These are phyloP conservation scores for Tyrannus savana DNA, from an alignment of 2,113 vertebrate genomes.

Conservation along the genomic window DNA sequence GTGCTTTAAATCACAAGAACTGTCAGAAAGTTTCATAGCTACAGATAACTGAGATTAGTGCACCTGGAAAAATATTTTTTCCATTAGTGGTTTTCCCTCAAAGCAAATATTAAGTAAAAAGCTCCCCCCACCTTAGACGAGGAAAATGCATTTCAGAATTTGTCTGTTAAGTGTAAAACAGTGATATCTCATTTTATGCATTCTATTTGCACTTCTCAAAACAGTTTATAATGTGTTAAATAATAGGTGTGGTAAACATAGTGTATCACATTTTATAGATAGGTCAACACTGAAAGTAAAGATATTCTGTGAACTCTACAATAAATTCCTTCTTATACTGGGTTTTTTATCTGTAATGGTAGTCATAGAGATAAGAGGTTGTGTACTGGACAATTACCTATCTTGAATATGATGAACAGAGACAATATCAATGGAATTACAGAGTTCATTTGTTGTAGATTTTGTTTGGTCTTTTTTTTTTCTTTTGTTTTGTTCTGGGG, in stretches of 20 bases:
- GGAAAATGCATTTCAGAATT: background rate
- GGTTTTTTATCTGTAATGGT: background rate
- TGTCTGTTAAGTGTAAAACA: background rate
- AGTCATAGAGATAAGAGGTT: background rate
- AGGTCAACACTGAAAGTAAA: background rate
- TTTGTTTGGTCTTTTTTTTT: background rate
- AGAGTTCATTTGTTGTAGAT: background rate
- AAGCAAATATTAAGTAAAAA: background rate
- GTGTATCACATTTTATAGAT: background rate
- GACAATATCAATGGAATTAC: background rate
- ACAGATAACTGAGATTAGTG: background rate
- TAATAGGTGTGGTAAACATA: background rate
- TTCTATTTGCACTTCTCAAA: background rate
- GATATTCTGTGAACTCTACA: background rate
- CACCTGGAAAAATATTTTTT: background rate
- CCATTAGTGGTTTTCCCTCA: background rate
- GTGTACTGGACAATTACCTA: background rate
- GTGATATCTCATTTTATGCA: background rate
- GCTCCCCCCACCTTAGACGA: background rate
- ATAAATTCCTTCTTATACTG: background rate
- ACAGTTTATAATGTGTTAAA: background rate
- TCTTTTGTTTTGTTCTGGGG: too few species aligned
- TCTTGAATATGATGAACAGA: background rate
- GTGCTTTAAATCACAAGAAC: background rate
- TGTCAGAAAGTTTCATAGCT: background rate